Evolutionary conservation across 1,140 invertebrate species (phyloP).

Genomic region (Drosophila guanche): DNA sequence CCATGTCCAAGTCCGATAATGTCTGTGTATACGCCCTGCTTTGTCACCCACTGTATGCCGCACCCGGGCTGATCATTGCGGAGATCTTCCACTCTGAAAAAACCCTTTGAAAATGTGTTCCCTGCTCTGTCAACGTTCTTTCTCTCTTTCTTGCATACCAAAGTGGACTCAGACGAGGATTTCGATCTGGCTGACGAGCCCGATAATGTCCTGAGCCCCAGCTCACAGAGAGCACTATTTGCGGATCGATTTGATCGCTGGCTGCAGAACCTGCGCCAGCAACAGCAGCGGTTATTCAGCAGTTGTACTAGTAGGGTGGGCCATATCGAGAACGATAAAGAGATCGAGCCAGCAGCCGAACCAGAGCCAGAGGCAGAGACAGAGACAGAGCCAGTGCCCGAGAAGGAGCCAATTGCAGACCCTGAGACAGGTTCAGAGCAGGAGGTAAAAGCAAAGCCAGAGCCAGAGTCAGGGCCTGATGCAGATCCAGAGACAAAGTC

Average conservation of each 20-base stretch:
- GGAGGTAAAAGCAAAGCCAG: conserved; percentile 19
- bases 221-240: conserved; percentile 60
- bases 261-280: conserved; percentile 70
- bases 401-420: conserved; percentile 10
- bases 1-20: conserved; percentile 35
- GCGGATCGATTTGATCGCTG: conserved; percentile 68
- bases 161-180: conserved; percentile 48
- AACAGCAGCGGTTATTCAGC: conserved; percentile 66
- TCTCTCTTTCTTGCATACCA: conserved; percentile 61
- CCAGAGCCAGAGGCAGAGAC: not conserved
- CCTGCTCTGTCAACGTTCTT: conserved; percentile 26
- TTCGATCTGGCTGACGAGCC: conserved; percentile 52
- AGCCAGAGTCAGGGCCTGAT: conserved; percentile 17
- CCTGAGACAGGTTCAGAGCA: conserved; percentile 20
- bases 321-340: conserved; percentile 58
- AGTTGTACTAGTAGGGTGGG: conserved; percentile 73
- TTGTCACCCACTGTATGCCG: conserved; percentile 33
- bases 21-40: conserved; percentile 9
- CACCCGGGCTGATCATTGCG: conserved; percentile 23
- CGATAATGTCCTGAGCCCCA: conserved; percentile 46
- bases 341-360: conserved; percentile 3
- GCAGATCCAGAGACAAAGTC: conserved; percentile 20
- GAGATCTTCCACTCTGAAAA: conserved; percentile 6
- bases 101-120: conserved; percentile 20
- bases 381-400: not conserved